Evolutionary conservation across 2,888 invertebrate genomes (phyloP), one percentile per base, ranked within the genome.

Genomic region (Norana najaformis): DNA sequence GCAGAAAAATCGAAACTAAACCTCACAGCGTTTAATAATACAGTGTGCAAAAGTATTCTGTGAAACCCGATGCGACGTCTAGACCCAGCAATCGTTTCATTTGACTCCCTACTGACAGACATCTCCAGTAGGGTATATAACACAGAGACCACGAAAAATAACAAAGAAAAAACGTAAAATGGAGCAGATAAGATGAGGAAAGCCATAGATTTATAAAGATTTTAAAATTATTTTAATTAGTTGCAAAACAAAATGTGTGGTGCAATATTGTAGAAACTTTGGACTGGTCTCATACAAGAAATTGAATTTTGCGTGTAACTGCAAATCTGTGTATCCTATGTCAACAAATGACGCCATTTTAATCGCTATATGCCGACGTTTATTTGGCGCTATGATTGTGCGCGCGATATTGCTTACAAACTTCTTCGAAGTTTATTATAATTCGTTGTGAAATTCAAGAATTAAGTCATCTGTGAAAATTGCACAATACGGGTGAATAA

Each of bases 371-470:
- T 23, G 1, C 20, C 20, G 47, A n/a, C n/a, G n/a, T 69, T 69
- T 69, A 11, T 69, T 69, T 69, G 13, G 69, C 69, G 69, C 69
- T 69, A 8, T 1, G n/a, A 6, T 69, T 69, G 13, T 69, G 3
- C n/a, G 3, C n/a, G 0, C 30, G 11, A 8, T n/a, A n/a, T 30
- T 0, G 3, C 30, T n/a, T n/a, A n/a, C 0, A 2, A 1, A 47
- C 47, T 16, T n/a, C n/a, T 8, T 6, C 1, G 1, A 30, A 53
- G 30, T 30, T 4, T 53, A 13, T 53, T 30, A 3, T 5, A 53
- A 53, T 30, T n/a, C n/a, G 3, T n/a, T 11, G n/a, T 6, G n/a
- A 69, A 69, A n/a, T 69, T n/a, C 30, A 69, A 6, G n/a, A 69
- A 69, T 11, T 69, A 69, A 30, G 6, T 69, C 30, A 3, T n/a